Conservation (phyloP, 2,113 vertebrate species). For the Tinamus guttatus region DNA sequence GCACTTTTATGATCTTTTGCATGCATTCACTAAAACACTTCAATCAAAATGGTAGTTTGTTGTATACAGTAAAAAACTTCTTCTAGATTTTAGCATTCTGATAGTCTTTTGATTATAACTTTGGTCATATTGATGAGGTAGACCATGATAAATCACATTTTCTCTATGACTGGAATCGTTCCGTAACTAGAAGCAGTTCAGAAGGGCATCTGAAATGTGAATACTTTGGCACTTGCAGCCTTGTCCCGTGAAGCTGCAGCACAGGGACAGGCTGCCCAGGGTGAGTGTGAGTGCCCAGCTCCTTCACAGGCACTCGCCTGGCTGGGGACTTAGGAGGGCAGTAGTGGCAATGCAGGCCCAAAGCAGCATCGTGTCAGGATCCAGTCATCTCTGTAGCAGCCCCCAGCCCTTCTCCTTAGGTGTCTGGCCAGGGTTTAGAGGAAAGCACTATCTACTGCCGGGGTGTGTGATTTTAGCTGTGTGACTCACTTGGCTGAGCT, state of each 20-base stretch:
- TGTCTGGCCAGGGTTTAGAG: background rate
- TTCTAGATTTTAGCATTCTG: background rate
- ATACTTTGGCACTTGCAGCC: background rate
- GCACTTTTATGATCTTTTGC: background rate
- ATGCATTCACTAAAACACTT: background rate
- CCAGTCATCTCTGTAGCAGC: accelerated
- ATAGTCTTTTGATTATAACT: background rate
- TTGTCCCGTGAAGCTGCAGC: background rate
- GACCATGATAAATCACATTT: background rate
- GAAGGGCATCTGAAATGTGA: background rate
- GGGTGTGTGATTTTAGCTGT: accelerated
- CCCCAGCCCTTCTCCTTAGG: background rate
- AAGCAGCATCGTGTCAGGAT: background rate
- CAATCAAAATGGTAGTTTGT: background rate
- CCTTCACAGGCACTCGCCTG: background rate
- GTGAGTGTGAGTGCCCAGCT: background rate
- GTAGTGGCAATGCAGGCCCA: background rate
- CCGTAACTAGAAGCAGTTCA: background rate
- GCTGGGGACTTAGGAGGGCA: accelerated
- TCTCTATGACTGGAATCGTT: background rate
- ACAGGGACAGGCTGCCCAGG: background rate
- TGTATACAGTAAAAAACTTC: background rate
- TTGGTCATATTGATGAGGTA: accelerated
- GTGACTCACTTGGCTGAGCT: accelerated
- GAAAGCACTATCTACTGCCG: background rate